These are phyloP conservation scores for Psittacara wagleri DNA, from an alignment of 2,113 vertebrate genomes.

Conservation along the genomic window DNA sequence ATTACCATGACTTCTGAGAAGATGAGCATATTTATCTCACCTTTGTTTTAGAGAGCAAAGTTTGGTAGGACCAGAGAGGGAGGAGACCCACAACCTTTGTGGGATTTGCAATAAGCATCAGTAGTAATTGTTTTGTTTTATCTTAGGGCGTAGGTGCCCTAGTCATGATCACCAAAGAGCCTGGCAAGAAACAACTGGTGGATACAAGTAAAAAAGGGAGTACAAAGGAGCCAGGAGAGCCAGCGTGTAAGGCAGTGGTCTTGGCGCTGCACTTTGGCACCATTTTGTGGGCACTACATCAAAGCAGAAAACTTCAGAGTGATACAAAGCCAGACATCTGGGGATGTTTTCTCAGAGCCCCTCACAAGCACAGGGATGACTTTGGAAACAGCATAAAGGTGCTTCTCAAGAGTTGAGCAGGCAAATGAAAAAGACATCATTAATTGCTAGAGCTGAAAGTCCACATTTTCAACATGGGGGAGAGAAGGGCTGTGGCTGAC, in stretches of 20 bases:
- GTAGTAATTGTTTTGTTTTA: constrained; percentile 47
- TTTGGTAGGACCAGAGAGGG: neutral
- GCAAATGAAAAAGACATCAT: neutral
- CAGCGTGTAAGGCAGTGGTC: neutral
- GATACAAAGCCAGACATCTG: neutral
- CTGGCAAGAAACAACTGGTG: constrained; percentile 46
- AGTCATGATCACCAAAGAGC: constrained; percentile 8
- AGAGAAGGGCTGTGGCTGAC: neutral
- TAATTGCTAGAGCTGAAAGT: neutral
- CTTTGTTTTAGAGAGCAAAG: constrained; percentile 19
- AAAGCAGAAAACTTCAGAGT: constrained; percentile 55
- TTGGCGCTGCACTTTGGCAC: constrained; percentile 42
- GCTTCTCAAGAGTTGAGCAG: neutral
- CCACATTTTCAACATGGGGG: neutral
- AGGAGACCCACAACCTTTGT: constrained; percentile 26
- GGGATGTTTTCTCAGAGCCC: neutral
- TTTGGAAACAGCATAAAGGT: constrained; percentile 1
- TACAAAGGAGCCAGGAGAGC: constrained; percentile 35
- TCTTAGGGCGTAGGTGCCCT: constrained; percentile 38
- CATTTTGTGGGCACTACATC: neutral
- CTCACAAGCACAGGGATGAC: neutral
- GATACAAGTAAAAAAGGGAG: constrained; percentile 27
- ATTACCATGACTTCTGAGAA: neutral
- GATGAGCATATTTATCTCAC: neutral
- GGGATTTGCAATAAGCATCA: neutral